A percentile compares a stretch with the other conserved stretches of the same genome.
Conservation (phyloP, 2,113 vertebrate species). For the Seriola aureovittata region DNA sequence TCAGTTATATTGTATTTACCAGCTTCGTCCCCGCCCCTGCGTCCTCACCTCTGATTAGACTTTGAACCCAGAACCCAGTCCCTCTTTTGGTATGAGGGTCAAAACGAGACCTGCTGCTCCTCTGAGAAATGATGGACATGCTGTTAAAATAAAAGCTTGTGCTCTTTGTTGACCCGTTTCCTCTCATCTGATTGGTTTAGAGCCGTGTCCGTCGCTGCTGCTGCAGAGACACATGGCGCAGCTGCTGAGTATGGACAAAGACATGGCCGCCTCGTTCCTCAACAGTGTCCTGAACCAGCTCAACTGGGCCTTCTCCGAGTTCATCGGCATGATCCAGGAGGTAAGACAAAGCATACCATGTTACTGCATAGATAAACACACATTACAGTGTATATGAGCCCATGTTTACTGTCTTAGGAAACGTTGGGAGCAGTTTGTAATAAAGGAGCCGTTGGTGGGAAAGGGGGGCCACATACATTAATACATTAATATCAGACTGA, state of each 20-base stretch:
- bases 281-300: slow-evolving; percentile 99
- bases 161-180: slow-evolving; percentile 18
- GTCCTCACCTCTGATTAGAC: not conserved
- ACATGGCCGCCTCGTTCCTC: slow-evolving; percentile 97
- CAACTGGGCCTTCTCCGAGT: slow-evolving; percentile 99
- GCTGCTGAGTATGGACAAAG: slow-evolving; percentile 90
- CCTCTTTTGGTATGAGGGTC: not conserved
- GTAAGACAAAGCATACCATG: slow-evolving; percentile 76
- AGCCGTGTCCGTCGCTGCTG: slow-evolving; percentile 95
- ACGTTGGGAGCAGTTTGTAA: too few relatives aligned
- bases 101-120: not conserved
- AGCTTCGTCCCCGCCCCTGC: not conserved
- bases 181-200: slow-evolving; percentile 81
- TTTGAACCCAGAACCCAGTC: not conserved
- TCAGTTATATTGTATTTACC: not conserved
- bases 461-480: too few relatives aligned
- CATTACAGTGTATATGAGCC: too few relatives aligned
- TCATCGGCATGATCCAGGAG: slow-evolving; percentile 99
- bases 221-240: slow-evolving; percentile 98
- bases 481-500: too few relatives aligned
- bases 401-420: too few relatives aligned
- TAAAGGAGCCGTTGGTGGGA: too few relatives aligned
- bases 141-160: not conserved
- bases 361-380: too few relatives aligned
- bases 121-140: not conserved